These are phyloP conservation scores for Lepus oiostolus DNA, from an alignment of 2,797 vertebrate species.

Conservation along the genomic window DNA sequence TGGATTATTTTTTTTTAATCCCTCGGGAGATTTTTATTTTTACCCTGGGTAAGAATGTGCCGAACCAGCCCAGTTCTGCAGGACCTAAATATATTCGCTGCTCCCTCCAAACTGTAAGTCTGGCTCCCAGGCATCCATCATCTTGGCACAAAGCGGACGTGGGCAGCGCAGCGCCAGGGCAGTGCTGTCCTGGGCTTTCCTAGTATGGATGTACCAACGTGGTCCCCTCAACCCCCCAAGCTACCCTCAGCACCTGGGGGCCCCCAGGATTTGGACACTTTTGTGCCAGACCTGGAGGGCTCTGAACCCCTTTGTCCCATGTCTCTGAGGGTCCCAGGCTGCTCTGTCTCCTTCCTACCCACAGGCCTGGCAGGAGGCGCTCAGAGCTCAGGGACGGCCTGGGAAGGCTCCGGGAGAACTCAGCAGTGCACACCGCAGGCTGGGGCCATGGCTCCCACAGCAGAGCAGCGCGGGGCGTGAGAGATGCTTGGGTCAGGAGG, in stretches of 20 bases:
- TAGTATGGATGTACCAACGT: neutral
- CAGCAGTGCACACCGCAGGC: neutral
- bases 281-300: conserved; percentile 18
- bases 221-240: neutral
- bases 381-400: conserved; percentile 57
- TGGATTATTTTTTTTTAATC: neutral
- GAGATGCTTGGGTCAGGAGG: neutral
- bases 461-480: neutral
- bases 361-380: conserved; percentile 11
- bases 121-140: neutral
- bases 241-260: neutral
- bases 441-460: neutral
- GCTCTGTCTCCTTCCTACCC: conserved; percentile 48
- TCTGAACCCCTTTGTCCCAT: conserved; percentile 5
- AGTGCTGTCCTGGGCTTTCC: conserved; percentile 52
- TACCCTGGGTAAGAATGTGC: conserved; percentile 64
- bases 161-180: neutral
- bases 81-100: conserved; percentile 36
- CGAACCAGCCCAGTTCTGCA: conserved; percentile 57
- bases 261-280: neutral
- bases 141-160: neutral
- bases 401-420: conserved; percentile 68
- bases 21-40: conserved; percentile 60
- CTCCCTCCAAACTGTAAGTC: neutral
- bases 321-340: neutral